phyloP scores from a whole-genome alignment of 2,888 invertebrate genomes.

The Beris morrisii region DNA sequence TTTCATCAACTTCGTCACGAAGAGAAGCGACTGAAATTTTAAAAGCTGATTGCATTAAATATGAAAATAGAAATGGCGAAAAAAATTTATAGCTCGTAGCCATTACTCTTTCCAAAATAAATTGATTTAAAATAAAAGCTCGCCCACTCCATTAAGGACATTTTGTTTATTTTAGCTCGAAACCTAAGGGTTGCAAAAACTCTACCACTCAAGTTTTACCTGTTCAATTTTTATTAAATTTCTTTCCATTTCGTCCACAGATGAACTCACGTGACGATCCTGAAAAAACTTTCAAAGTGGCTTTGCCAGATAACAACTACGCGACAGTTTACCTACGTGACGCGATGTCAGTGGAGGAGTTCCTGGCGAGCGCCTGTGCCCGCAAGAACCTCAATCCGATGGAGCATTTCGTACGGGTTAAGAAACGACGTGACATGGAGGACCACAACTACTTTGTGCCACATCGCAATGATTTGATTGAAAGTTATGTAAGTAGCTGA shows the following conservation, averaged over 20 bases:
- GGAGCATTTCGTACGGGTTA: slow-evolving; percentile 94
- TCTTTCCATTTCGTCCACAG: slow-evolving; percentile 56
- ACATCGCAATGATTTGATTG: slow-evolving; percentile 90
- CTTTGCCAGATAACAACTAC: slow-evolving; percentile 80
- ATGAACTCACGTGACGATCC: slow-evolving; percentile 84
- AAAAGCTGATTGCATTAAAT: background rate
- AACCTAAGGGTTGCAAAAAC: too few relatives aligned
- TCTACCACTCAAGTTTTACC: background rate
- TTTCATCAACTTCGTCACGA: too few relatives aligned
- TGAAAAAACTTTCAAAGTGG: slow-evolving; percentile 87
- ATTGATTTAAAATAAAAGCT: too few relatives aligned
- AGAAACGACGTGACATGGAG: slow-evolving; percentile 92
- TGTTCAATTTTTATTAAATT: background rate
- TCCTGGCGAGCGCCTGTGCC: slow-evolving; percentile 88
- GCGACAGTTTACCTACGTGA: slow-evolving; percentile 87
- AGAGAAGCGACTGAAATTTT: too few relatives aligned
- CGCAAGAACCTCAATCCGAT: slow-evolving; percentile 90
- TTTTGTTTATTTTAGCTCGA: too few relatives aligned
- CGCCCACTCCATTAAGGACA: too few relatives aligned
- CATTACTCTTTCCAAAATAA: too few relatives aligned
- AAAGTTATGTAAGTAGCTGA: slow-evolving; percentile 81
- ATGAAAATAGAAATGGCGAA: background rate
- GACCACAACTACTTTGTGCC: slow-evolving; percentile 96
- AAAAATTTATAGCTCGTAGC: background rate
- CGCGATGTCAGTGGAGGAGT: slow-evolving; percentile 94